phyloP scores from a whole-genome alignment of 2,888 invertebrate genomes.

The Psylliodes chrysocephalus region DNA sequence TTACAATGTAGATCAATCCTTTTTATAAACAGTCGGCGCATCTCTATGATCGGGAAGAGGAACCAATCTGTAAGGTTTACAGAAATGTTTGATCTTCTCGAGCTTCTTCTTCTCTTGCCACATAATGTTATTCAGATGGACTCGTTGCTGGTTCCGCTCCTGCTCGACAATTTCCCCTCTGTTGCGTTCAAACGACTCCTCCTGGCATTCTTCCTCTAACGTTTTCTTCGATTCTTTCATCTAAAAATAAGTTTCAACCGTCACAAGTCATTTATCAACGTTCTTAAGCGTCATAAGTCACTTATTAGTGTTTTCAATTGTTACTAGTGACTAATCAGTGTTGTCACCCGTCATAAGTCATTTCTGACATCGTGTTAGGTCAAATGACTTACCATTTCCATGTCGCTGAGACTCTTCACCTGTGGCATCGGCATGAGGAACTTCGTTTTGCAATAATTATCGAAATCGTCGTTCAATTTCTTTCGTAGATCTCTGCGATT shows the following conservation, averaged over 20 bases:
- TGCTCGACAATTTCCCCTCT: background rate
- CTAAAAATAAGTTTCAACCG: background rate
- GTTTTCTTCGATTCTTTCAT: background rate
- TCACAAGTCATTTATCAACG: no score
- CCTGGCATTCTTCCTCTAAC: background rate
- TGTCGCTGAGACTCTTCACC: constrained; percentile 29
- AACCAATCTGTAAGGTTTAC: background rate
- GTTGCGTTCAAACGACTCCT: background rate
- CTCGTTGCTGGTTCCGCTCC: background rate
- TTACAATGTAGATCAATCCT: no score
- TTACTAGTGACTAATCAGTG: background rate
- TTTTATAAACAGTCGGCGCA: no score
- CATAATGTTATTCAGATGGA: background rate
- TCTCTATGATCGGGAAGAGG: background rate
- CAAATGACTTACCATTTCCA: constrained; percentile 33
- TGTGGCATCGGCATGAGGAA: constrained; percentile 42
- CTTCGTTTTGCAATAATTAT: constrained; percentile 55
- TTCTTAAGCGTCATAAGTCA: no score
- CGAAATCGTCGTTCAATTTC: constrained; percentile 53
- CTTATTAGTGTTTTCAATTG: background rate
- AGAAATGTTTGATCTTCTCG: background rate
- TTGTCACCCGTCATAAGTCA: no score
- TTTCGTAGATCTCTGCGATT: constrained; percentile 51
- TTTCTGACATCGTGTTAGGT: no score
- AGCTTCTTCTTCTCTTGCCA: background rate